Base-by-base conservation (phyloP, 1,140 invertebrate species). In the Lepidurus packardi region DNA sequence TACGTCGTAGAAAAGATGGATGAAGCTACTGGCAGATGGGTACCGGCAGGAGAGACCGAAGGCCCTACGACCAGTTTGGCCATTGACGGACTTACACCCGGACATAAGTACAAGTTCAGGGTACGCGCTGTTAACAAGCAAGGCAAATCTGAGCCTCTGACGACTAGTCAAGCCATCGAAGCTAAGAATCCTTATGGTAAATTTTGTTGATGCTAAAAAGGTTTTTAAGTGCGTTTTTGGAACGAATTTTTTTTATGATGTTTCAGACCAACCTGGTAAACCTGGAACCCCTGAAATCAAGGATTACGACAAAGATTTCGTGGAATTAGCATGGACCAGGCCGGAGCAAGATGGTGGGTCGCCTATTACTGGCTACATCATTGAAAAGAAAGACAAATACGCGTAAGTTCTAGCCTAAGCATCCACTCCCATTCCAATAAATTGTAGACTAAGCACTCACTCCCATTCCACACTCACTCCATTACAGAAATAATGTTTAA, bases 1-100 rank as follows among this genome's bases (percentile, higher is more conserved):
- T 99, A 98, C 83, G 85, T 96, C 16, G 92, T 98, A 74, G 96
- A 98, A 84, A 96, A 96, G 85, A 91, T 97, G 89, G 96, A 98
- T 85, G 92, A 97, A 84, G 91, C 91, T 53, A 95, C 93, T 21
- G 95, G 86, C n/a, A 88, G 94, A 53, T 99, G 97, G 96, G 92
- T 97, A 73, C 93, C 92, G 47, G 94, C 92, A 24, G 94, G 94
- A 1, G 93, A 96, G 88, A 96, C 94, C 7, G 89, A 90, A 78
- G 94, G 94, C 4, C 91, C 93, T 0, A 85, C 87, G 73, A 95
- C 93, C 1, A 88, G 84, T 13, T 83, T 94, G 1, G 85, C 91
- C 1, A 87, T 96, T 0, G 92, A 94, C 78, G 93, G 91, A 13
- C 85, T 99, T 1, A 90, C 88, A 47, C 94, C 95, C 0, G 93